Base-by-base conservation (phyloP, 35 echinoderm and acorn worm genomes). In the Acanthaster planci region DNA sequence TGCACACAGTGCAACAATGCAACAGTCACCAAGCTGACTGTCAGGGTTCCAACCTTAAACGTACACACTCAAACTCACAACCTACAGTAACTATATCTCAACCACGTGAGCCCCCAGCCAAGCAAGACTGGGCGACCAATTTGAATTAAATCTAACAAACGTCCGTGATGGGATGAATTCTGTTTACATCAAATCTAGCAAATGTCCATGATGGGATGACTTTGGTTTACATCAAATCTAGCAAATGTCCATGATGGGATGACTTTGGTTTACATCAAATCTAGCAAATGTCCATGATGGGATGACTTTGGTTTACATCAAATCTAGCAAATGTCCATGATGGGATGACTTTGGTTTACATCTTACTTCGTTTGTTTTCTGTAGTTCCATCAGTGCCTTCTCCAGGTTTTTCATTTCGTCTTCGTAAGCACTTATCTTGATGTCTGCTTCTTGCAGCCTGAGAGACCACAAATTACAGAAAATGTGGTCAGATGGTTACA, bases 301-400 rank as follows among this genome's bases (percentile, higher is more conserved):
- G 55, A 57, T n/a, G 12, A 12, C 55, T 14, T 12, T 12, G 55
- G 12, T 12, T 57, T 12, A 22, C 55, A 57, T 12, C 12, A 12
- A 57, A 57, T 14, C 55, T 57, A 14, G 55, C 12, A 57, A 57
- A 57, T 57, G 22, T n/a, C 22, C 22, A 22, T 14, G 22, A 57
- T 57, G 55, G 55, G 55, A 57, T n/a, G 12, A 12, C n/a, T n/a
- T n/a, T n/a, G n/a, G n/a, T n/a, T n/a, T n/a, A n/a, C 60, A 60
- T 55, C 85, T 88, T 40, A 97, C 95, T 64, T 85, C 78, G 55
- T 97, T 93, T 55, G 92, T 86, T 77, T 93, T 93, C 78, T 93
- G 81, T 55, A 91, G 78, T 76, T 97, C 91, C 34, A 93, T 39
- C 26, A 93, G 77, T 39, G 95, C 87, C 80, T 80, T 78, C 78